These are phyloP conservation scores for Isurus oxyrinchus DNA, from an alignment of 2,113 vertebrate species.

Conservation along the genomic window DNA sequence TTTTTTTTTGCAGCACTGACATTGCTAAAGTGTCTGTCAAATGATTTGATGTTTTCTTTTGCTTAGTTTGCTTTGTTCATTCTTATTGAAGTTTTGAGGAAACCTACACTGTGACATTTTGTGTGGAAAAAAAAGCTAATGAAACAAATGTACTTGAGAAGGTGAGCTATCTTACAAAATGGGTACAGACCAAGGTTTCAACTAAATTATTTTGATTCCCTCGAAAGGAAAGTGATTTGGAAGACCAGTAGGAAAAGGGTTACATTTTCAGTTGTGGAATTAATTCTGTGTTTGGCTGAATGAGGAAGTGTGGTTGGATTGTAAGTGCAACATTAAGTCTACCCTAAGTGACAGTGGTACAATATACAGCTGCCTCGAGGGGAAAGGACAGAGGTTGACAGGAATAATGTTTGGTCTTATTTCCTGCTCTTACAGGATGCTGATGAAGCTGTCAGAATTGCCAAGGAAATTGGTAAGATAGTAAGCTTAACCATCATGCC, in stretches of 20 bases:
- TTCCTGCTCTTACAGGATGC: slow-evolving; percentile 78
- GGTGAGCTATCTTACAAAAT: neutral
- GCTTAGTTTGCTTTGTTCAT: slow-evolving; percentile 44
- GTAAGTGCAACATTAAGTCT: slow-evolving; percentile 75
- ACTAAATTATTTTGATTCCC: neutral
- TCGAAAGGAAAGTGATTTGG: neutral
- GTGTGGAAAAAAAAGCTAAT: neutral
- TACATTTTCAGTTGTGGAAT: slow-evolving; percentile 72
- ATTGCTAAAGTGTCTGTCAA: slow-evolving; percentile 58
- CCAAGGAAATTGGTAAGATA: slow-evolving; percentile 86
- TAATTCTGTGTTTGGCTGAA: slow-evolving; percentile 73
- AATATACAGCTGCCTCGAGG: slow-evolving; percentile 70
- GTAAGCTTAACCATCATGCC: slow-evolving; percentile 65
- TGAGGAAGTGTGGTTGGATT: slow-evolving; percentile 68
- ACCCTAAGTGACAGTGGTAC: slow-evolving; percentile 70
- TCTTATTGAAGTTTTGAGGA: neutral
- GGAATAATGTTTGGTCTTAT: slow-evolving; percentile 69
- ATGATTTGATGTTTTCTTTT: slow-evolving; percentile 46
- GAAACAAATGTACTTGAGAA: neutral
- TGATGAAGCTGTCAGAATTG: slow-evolving; percentile 91
- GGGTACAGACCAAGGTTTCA: neutral
- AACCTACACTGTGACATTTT: neutral
- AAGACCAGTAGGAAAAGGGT: slow-evolving; percentile 54
- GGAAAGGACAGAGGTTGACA: slow-evolving; percentile 65
- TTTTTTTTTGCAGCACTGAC: slow-evolving; percentile 60